These are phyloP conservation scores for Cataglyphis cursor DNA, from an alignment of 2,888 invertebrate genomes.

Conservation along the genomic window DNA sequence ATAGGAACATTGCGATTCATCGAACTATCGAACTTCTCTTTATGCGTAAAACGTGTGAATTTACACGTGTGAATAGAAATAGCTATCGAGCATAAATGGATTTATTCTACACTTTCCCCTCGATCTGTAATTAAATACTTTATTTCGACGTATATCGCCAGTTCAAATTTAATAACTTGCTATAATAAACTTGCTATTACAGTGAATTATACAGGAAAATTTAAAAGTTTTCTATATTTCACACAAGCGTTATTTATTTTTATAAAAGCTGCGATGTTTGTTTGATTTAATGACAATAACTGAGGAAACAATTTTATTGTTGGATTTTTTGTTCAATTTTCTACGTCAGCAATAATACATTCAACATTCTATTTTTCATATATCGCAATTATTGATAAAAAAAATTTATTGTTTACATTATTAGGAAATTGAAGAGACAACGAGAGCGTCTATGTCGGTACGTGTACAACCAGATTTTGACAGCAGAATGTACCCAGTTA, in stretches of 20 bases:
- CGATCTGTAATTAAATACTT: conserved; percentile 18
- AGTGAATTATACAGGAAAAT: neutral
- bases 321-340: neutral
- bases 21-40: conserved; percentile 44
- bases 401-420: conserved; percentile 57
- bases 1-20: conserved; percentile 57
- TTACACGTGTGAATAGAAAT: conserved; percentile 42
- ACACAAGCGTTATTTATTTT: neutral
- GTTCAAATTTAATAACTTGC: conserved; percentile 14
- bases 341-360: neutral
- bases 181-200: neutral
- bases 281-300: neutral
- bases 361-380: neutral
- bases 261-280: neutral
- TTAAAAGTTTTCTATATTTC: neutral
- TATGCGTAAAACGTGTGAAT: conserved; percentile 40
- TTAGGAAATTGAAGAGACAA: conserved; percentile 92
- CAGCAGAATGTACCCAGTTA: conserved; percentile 89
- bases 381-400: neutral
- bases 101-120: conserved; percentile 16
- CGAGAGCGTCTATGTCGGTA: conserved; percentile 92
- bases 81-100: conserved; percentile 10
- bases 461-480: conserved; percentile 89
- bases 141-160: conserved; percentile 18
- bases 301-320: neutral